phyloP scores from a whole-genome alignment of 2,113 vertebrate genomes.

The Verasper variegatus region DNA sequence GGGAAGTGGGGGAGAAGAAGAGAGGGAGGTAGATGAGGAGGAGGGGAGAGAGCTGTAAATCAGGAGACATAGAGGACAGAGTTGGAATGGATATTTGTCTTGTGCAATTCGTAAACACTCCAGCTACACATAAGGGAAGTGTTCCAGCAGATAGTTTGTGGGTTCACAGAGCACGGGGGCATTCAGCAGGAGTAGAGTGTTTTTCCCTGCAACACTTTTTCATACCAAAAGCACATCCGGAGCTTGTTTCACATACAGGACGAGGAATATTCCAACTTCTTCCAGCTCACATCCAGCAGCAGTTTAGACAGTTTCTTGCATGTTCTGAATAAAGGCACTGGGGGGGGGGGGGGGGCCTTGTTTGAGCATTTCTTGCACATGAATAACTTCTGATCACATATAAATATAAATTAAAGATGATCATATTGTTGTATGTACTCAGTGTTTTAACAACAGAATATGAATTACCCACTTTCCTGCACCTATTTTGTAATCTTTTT shows the following conservation, averaged over 20 bases:
- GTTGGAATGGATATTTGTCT: conserved; percentile 43
- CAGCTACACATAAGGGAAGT: conserved; percentile 26
- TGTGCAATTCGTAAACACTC: conserved; percentile 62
- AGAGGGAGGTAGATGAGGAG: background rate
- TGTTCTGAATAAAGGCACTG: conserved; percentile 11
- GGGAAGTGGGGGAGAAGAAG: background rate
- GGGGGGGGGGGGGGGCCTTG: background rate
- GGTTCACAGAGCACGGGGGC: conserved; percentile 22
- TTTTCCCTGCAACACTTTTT: conserved; percentile 41
- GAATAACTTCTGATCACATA: conserved; percentile 60
- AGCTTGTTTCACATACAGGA: conserved; percentile 28
- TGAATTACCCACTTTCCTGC: conserved; percentile 60
- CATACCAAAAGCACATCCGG: conserved; percentile 47
- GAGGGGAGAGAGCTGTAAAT: conserved; percentile 41
- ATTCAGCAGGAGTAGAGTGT: conserved; percentile 46
- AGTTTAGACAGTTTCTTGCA: background rate
- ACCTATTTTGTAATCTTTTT: conserved; percentile 81
- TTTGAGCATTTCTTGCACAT: conserved; percentile 61
- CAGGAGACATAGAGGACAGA: conserved; percentile 25
- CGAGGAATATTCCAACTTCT: conserved; percentile 24
- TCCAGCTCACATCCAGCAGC: conserved; percentile 29
- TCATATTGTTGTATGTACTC: conserved; percentile 68
- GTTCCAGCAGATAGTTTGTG: conserved; percentile 41
- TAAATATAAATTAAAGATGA: conserved; percentile 44
- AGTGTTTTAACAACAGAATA: conserved; percentile 62